A percentile compares a stretch with the other conserved stretches of the same genome.
These are phyloP conservation scores for Tyria jacobaeae DNA, from an alignment of 2,888 invertebrate species.

Conservation along the genomic window DNA sequence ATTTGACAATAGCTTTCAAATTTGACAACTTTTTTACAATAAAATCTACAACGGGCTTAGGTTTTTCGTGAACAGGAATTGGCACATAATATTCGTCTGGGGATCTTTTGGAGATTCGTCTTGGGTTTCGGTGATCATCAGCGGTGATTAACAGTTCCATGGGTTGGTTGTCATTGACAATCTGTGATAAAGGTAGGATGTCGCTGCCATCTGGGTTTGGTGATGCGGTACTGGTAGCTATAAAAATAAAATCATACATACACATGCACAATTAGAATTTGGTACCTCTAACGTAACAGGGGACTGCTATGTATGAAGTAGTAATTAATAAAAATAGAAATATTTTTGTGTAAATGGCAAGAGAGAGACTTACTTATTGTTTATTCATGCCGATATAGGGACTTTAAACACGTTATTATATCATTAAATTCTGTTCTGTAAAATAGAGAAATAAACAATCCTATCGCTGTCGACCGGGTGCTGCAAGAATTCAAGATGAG, in stretches of 20 bases:
- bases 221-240: slow-evolving; percentile 25
- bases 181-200: slow-evolving; percentile 31
- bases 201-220: slow-evolving; percentile 22
- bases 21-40: slow-evolving; percentile 21
- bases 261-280: too few relatives aligned
- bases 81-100: slow-evolving; percentile 19
- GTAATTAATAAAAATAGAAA: too few relatives aligned
- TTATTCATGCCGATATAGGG: too few relatives aligned
- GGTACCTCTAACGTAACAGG: too few relatives aligned
- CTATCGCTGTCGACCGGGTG: too few relatives aligned
- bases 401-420: too few relatives aligned
- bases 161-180: slow-evolving; percentile 31
- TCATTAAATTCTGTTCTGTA: too few relatives aligned
- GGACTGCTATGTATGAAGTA: too few relatives aligned
- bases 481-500: too few relatives aligned
- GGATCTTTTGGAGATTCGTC: slow-evolving; percentile 34
- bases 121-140: slow-evolving; percentile 27
- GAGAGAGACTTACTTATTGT: too few relatives aligned
- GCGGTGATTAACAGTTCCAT: slow-evolving; percentile 53
- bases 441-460: too few relatives aligned
- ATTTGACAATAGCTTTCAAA: slow-evolving; percentile 29
- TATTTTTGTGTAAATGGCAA: too few relatives aligned
- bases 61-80: slow-evolving; percentile 13
- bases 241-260: slow-evolving; percentile 15
- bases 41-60: slow-evolving; percentile 18